Conservation (phyloP, 1,140 invertebrate genomes). For the Scaptomyza montana region DNA sequence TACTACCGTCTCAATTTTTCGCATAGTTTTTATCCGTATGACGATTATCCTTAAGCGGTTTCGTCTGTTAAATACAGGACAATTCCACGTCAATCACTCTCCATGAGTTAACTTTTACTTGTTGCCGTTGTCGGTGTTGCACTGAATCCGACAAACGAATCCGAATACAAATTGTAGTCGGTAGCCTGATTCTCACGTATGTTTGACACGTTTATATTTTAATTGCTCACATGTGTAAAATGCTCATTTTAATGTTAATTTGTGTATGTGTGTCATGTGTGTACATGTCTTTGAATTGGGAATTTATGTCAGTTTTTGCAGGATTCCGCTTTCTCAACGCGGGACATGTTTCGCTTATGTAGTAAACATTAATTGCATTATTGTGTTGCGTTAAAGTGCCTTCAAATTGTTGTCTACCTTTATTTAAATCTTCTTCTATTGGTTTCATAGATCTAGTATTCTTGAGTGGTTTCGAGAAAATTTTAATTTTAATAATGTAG, state of each 20-base stretch:
- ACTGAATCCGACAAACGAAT: slow-evolving; percentile 2
- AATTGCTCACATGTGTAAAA: slow-evolving; percentile 53
- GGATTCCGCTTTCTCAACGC: too few species aligned
- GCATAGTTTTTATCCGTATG: too few species aligned
- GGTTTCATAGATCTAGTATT: too few species aligned
- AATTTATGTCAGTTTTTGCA: not conserved
- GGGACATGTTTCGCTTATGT: not conserved
- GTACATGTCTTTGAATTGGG: not conserved
- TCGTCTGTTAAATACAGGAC: too few species aligned
- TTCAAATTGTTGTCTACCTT: not conserved
- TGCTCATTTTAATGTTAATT: slow-evolving; percentile 49
- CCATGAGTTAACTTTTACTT: not conserved
- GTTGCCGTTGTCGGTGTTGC: slow-evolving; percentile 36
- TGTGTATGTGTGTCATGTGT: not conserved
- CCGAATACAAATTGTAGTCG: slow-evolving; percentile 26
- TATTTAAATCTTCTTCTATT: not conserved
- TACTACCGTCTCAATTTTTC: too few species aligned
- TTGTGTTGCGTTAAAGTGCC: slow-evolving; percentile 2
- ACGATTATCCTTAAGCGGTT: too few species aligned
- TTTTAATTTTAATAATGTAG: too few species aligned
- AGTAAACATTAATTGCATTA: slow-evolving; percentile 58
- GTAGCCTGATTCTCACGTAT: slow-evolving; percentile 33
- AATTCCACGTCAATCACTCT: too few species aligned
- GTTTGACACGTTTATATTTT: slow-evolving; percentile 66
- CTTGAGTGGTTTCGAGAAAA: too few species aligned